Conservation (phyloP, 2,888 invertebrate genomes). For the Anthophora plumipes region DNA sequence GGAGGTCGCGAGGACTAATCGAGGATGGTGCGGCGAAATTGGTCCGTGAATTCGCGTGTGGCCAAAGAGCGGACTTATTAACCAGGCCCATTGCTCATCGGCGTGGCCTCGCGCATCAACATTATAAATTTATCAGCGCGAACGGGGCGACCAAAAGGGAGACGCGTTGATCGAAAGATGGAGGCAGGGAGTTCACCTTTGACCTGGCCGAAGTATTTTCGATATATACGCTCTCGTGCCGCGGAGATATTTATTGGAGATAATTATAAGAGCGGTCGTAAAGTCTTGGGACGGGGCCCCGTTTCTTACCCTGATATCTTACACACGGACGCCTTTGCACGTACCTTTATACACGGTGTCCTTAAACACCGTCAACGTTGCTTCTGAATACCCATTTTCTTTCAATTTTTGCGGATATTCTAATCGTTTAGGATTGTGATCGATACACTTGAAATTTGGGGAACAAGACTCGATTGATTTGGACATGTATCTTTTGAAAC, state of each 20-base stretch:
- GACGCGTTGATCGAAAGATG: constrained; percentile 83
- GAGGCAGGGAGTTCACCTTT: constrained; percentile 80
- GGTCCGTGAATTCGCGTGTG: constrained; percentile 77
- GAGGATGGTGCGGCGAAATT: constrained; percentile 77
- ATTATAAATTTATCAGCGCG: constrained; percentile 83
- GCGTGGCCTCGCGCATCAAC: constrained; percentile 66
- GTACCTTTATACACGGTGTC: constrained; percentile 68
- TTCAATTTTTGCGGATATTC: no score
- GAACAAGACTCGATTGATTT: no score
- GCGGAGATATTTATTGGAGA: constrained; percentile 84
- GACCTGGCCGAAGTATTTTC: constrained; percentile 81
- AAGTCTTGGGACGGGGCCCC: constrained; percentile 80
- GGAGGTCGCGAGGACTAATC: constrained; percentile 68
- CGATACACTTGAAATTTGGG: no score
- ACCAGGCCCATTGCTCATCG: constrained; percentile 76
- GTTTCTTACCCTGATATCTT: constrained; percentile 82
- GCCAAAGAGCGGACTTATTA: constrained; percentile 76
- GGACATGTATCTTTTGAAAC: no score
- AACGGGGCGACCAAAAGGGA: constrained; percentile 78
- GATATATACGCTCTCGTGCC: constrained; percentile 83
- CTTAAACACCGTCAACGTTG: background rate
- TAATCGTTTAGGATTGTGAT: no score
- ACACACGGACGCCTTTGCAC: constrained; percentile 74
- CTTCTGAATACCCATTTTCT: background rate
- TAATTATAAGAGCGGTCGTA: constrained; percentile 84